These are phyloP conservation scores for Acronicta alni DNA, from an alignment of 2,888 invertebrate genomes.

Conservation along the genomic window DNA sequence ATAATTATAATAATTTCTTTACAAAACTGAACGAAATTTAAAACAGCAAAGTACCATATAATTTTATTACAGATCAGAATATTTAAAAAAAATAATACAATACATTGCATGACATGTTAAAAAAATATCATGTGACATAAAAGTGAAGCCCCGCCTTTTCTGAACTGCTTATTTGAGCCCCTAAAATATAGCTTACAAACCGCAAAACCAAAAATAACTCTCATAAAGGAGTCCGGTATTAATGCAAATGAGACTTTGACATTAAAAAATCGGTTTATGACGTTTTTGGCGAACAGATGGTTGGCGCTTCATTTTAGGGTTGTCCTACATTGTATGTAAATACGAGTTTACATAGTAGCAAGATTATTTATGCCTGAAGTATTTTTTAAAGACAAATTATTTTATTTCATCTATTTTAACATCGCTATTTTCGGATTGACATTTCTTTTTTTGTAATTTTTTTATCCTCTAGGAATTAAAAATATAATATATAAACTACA, in stretches of 20 bases:
- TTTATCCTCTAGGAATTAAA: no score
- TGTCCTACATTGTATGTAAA: slow-evolving; percentile 9
- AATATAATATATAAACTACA: no score
- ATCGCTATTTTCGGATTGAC: no score
- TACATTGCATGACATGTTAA: neutral
- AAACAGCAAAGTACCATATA: no score
- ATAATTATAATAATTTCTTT: no score
- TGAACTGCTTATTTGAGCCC: neutral
- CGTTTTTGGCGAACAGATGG: slow-evolving; percentile 58
- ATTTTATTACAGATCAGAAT: no score
- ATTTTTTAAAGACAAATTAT: no score
- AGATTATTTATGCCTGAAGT: neutral
- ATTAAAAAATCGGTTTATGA: slow-evolving; percentile 45
- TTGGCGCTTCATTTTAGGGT: slow-evolving; percentile 38
- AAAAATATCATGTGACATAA: neutral
- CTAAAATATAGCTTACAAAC: slow-evolving; percentile 20
- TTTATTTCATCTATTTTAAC: no score
- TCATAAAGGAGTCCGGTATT: slow-evolving; percentile 52
- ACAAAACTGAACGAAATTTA: no score
- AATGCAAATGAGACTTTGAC: slow-evolving; percentile 60
- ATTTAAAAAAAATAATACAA: neutral
- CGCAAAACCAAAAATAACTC: slow-evolving; percentile 48
- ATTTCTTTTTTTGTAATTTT: no score
- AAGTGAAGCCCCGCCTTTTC: neutral
- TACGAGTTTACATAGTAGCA: neutral